Percentiles rank a stretch among this genome's conserved stretches.
These are phyloP conservation scores for Cebidichthys violaceus DNA, from an alignment of 2,113 vertebrate genomes.

Conservation along the genomic window DNA sequence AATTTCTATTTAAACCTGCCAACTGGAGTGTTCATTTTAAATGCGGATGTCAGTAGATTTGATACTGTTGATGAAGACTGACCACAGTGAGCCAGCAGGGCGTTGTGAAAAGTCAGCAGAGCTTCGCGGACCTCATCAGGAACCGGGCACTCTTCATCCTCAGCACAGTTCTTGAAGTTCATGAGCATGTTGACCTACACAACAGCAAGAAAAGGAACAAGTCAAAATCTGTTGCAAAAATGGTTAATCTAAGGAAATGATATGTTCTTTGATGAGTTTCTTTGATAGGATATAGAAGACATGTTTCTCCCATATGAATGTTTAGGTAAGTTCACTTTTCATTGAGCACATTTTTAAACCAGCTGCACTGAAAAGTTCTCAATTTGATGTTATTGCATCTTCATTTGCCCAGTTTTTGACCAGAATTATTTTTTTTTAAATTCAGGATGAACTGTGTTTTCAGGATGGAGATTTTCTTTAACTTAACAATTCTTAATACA, in stretches of 20 bases:
- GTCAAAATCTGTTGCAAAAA: not conserved
- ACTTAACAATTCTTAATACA: not conserved
- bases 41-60: not conserved
- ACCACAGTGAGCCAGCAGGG: slow-evolving; percentile 92
- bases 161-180: slow-evolving; percentile 87
- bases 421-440: not conserved
- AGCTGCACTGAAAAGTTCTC: not conserved
- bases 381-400: not conserved
- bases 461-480: not conserved
- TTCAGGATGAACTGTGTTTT: not conserved
- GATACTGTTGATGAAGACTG: slow-evolving; percentile 53
- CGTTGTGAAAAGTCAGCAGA: slow-evolving; percentile 87
- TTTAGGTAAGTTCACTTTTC: too few relatives aligned
- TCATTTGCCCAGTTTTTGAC: not conserved
- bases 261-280: not conserved
- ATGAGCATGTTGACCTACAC: slow-evolving; percentile 94
- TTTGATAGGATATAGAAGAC: too few relatives aligned
- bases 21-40: not conserved
- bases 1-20: not conserved
- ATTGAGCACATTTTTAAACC: not conserved
- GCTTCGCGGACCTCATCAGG: slow-evolving; percentile 87
- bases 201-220: not conserved
- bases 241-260: not conserved
- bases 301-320: not conserved
- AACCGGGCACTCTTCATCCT: slow-evolving; percentile 87